Conservation (phyloP, 2,113 vertebrate species). For the Pachypanchax playfairii region DNA sequence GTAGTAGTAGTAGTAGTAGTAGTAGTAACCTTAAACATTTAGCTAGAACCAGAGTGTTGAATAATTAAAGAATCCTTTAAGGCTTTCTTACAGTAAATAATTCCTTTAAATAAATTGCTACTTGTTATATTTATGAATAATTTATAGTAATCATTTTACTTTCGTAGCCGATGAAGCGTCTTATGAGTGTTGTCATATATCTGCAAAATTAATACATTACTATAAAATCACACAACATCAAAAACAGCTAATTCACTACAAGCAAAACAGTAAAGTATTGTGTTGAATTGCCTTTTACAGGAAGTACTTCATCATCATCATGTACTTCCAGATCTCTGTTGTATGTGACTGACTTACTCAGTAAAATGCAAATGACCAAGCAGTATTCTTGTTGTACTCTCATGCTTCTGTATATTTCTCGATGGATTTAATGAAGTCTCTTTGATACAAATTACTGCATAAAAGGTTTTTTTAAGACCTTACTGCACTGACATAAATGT, state of each 20-base stretch:
- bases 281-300: neutral
- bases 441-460: slow-evolving; percentile 19
- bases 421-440: slow-evolving; percentile 34
- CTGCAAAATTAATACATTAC: too few relatives aligned
- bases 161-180: neutral
- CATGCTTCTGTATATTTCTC: slow-evolving; percentile 25
- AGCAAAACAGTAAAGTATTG: neutral
- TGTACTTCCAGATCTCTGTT: neutral
- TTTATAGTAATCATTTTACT: neutral
- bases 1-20: too few relatives aligned
- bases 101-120: neutral
- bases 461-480: slow-evolving; percentile 36
- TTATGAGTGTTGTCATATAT: too few relatives aligned
- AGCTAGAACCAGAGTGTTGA: too few relatives aligned
- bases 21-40: too few relatives aligned
- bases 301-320: neutral
- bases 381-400: slow-evolving; percentile 37
- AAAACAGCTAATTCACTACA: too few relatives aligned
- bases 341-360: slow-evolving; percentile 22
- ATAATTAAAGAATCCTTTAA: too few relatives aligned
- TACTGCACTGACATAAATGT: slow-evolving; percentile 18
- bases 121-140: neutral
- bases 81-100: neutral
- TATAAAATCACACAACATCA: too few relatives aligned
- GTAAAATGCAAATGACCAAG: slow-evolving; percentile 36